These are phyloP conservation scores for Opisthocomus hoazin DNA, from an alignment of 2,113 vertebrate genomes.

Conservation along the genomic window DNA sequence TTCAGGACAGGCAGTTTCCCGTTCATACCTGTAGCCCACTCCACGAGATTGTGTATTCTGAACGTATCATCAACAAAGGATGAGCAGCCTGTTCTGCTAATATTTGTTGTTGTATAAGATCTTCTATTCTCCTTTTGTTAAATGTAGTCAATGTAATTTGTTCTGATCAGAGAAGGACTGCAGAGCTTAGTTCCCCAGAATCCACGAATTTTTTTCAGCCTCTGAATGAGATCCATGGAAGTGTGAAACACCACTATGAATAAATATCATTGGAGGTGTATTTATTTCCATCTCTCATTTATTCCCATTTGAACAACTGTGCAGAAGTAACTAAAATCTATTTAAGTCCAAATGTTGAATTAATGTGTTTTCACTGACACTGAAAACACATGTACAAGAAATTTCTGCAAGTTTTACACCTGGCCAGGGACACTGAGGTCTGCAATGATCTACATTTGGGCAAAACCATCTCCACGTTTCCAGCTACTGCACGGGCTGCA, in stretches of 20 bases:
- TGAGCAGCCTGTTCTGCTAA: background rate
- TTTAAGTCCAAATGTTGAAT: background rate
- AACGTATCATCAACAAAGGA: background rate
- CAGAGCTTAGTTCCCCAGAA: background rate
- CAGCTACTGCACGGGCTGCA: background rate
- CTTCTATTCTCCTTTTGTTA: background rate
- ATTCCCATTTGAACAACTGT: background rate
- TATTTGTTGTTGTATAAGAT: background rate
- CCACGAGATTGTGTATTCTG: background rate
- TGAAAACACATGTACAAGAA: rapidly evolving
- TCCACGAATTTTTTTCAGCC: background rate
- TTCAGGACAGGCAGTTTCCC: background rate
- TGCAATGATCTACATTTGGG: background rate
- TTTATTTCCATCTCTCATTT: background rate
- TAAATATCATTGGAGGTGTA: background rate
- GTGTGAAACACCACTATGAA: background rate
- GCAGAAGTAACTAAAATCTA: background rate
- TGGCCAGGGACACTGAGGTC: background rate
- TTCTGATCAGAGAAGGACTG: background rate
- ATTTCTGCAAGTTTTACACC: background rate
- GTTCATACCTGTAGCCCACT: background rate
- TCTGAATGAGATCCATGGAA: background rate
- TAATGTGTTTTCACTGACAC: background rate
- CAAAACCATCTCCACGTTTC: background rate
- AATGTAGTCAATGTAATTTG: background rate